Percentiles rank a stretch among this genome's conserved stretches.
phyloP scores from a whole-genome alignment of 2,797 vertebrate species.

The Nyctalus aviator region DNA sequence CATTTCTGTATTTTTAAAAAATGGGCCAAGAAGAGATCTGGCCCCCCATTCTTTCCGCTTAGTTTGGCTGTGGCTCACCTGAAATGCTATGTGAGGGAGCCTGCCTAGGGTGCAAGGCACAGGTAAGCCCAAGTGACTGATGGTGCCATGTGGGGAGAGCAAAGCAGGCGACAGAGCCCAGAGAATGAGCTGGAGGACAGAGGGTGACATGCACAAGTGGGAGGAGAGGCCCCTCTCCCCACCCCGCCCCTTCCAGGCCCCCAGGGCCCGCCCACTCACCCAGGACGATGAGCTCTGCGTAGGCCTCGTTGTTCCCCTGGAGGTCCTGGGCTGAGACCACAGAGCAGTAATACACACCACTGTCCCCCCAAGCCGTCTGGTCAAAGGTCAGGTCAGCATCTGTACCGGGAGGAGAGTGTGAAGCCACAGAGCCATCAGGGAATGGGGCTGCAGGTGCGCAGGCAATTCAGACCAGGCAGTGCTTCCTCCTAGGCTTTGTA shows the following conservation, averaged over 20 bases:
- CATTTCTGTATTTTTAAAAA: background rate
- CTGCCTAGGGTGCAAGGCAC: conserved; percentile 50
- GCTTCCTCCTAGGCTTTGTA: background rate
- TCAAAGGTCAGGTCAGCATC: conserved; percentile 93
- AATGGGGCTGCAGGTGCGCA: rapidly evolving
- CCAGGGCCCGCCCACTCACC: conserved; percentile 86
- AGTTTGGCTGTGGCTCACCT: conserved; percentile 16
- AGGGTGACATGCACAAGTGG: background rate
- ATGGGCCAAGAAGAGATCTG: background rate
- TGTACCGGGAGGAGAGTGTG: conserved; percentile 69
- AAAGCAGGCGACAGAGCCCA: conserved; percentile 69
- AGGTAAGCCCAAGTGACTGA: conserved; percentile 75
- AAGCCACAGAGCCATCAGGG: rapidly evolving
- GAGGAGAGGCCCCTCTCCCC: background rate
- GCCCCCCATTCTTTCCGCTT: background rate
- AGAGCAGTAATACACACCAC: conserved; percentile 92
- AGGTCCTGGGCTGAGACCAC: conserved; percentile 91
- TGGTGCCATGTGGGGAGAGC: background rate
- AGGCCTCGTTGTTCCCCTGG: conserved; percentile 92
- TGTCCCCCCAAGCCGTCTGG: conserved; percentile 94
- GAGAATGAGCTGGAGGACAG: conserved; percentile 1
- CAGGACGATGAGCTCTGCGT: conserved; percentile 93
- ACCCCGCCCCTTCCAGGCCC: background rate
- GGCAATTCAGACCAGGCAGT: background rate
- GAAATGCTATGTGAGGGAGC: background rate